These are phyloP conservation scores for Podotricha telesiphe DNA, from an alignment of 2,888 invertebrate genomes.

Conservation along the genomic window DNA sequence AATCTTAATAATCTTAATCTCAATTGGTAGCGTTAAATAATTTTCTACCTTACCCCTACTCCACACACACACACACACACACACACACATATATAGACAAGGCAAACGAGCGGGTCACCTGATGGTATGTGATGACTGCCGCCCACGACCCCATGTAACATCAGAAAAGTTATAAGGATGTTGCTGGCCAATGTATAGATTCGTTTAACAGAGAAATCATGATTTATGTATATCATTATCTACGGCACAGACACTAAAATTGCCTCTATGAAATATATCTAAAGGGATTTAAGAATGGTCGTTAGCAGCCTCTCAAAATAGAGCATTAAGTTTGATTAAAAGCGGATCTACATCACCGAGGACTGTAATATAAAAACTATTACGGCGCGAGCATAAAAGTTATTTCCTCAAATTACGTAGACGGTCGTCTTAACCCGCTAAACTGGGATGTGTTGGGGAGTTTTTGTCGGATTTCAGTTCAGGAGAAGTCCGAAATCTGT, in stretches of 20 bases:
- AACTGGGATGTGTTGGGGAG: constrained; percentile 50
- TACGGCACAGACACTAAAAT: constrained; percentile 8
- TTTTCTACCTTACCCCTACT: no score
- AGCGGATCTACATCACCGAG: constrained; percentile 32
- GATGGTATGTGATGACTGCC: no score
- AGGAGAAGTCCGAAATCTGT: constrained; percentile 66
- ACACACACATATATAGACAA: no score
- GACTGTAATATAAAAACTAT: constrained; percentile 47
- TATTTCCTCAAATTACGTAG: constrained; percentile 45
- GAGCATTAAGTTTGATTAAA: constrained; percentile 37
- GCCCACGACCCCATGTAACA: no score
- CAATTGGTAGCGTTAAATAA: no score
- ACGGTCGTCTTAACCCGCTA: constrained; percentile 42
- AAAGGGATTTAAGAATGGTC: constrained; percentile 26
- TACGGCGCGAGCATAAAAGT: constrained; percentile 43
- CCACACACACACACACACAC: no score
- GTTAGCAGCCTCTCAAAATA: constrained; percentile 31
- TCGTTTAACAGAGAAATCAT: no score
- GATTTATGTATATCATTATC: neutral
- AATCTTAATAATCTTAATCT: no score
- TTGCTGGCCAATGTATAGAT: no score
- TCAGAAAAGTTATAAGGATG: no score
- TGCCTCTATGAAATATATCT: constrained; percentile 20
- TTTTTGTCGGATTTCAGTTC: constrained; percentile 63
- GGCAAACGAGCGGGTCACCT: no score